Percentiles rank a stretch among this genome's conserved stretches.
Conservation (phyloP, 2,888 invertebrate species). For the Pollenia labialis region DNA sequence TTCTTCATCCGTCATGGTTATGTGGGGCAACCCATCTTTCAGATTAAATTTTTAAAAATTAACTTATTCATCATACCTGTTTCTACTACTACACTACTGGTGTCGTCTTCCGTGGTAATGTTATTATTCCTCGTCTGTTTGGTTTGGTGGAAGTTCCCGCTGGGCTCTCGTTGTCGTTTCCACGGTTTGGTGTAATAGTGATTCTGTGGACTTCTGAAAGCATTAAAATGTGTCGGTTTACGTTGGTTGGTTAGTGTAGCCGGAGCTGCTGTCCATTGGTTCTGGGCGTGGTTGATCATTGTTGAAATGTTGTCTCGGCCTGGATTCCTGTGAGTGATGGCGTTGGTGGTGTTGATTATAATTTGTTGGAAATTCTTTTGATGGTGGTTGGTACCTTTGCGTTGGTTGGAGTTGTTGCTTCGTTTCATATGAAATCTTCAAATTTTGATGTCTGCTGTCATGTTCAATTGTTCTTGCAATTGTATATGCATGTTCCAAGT, state of each 20-base stretch:
- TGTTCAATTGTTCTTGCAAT: no score
- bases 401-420: no score
- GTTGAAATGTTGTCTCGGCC: neutral
- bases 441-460: no score
- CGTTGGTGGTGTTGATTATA: no score
- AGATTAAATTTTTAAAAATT: slow-evolving; percentile 45
- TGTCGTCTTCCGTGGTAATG: slow-evolving; percentile 14
- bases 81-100: slow-evolving; percentile 5
- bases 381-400: no score
- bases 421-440: no score
- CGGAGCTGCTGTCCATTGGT: slow-evolving; percentile 3
- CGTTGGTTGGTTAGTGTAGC: neutral
- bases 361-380: no score
- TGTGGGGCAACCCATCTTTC: slow-evolving; percentile 25
- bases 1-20: slow-evolving; percentile 2
- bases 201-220: no score
- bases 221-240: no score
- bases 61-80: slow-evolving; percentile 38
- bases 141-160: slow-evolving; percentile 17
- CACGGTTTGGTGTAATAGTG: neutral
- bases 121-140: slow-evolving; percentile 5
- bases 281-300: neutral
- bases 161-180: slow-evolving; percentile 2
- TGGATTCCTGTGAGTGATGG: no score
- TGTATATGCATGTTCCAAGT: no score